These are phyloP conservation scores for Bombyx mandarina DNA, from an alignment of 1,140 invertebrate genomes.

Conservation along the genomic window DNA sequence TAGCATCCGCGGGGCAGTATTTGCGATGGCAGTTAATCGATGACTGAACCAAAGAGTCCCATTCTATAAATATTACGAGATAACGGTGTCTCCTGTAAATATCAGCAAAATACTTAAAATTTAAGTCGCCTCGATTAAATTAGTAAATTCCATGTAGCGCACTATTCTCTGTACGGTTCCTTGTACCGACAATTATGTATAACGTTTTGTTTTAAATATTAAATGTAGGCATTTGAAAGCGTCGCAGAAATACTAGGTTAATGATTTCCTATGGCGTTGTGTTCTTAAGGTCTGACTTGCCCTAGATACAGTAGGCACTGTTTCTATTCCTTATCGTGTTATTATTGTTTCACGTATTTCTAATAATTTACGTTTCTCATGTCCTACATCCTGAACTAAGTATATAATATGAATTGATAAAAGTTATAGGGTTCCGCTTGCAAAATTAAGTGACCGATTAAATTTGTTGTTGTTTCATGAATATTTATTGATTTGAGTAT, in stretches of 20 bases:
- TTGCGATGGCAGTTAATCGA: neutral
- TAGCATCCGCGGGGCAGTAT: too few species aligned
- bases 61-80: too few species aligned
- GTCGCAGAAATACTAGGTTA: conserved; percentile 37
- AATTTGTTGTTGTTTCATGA: too few species aligned
- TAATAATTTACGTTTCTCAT: conserved; percentile 48
- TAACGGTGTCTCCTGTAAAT: too few species aligned
- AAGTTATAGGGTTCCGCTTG: neutral
- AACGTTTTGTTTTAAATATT: too few species aligned
- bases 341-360: conserved; percentile 33
- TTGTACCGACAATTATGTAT: too few species aligned
- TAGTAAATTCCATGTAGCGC: too few species aligned
- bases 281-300: conserved; percentile 25
- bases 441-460: too few species aligned
- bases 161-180: too few species aligned
- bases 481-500: too few species aligned
- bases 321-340: conserved; percentile 41
- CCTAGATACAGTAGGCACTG: conserved; percentile 38
- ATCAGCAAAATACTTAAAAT: too few species aligned
- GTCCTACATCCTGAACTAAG: conserved; percentile 31
- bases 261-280: conserved; percentile 40
- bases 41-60: neutral
- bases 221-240: conserved; percentile 1
- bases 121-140: too few species aligned
- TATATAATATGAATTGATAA: conserved; percentile 12